Evolutionary conservation across 2,888 invertebrate species (phyloP).

Genomic region (Acleris literana): DNA sequence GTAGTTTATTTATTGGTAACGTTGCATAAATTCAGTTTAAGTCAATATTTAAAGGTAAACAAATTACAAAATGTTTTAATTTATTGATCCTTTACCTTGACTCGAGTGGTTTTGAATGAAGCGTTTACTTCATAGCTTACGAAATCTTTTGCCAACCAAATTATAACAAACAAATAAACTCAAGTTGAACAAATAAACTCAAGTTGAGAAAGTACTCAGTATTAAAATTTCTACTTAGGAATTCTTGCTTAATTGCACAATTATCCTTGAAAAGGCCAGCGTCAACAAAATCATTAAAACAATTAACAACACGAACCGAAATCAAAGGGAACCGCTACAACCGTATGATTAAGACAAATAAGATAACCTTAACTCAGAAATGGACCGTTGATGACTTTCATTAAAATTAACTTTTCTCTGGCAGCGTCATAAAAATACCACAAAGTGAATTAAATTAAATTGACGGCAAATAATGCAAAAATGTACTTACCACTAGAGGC

Average conservation of each 20-base stretch:
- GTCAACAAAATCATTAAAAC: slow-evolving; percentile 11
- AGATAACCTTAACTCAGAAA: slow-evolving; percentile 3
- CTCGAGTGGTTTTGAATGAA: not conserved
- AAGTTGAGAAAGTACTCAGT: too few species aligned
- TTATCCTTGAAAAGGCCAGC: not conserved
- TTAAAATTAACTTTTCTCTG: too few species aligned
- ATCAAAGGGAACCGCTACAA: slow-evolving; percentile 29
- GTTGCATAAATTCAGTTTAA: not conserved
- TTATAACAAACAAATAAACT: too few species aligned
- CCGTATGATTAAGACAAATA: slow-evolving; percentile 22
- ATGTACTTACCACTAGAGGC: slow-evolving; percentile 49
- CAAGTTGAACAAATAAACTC: too few species aligned
- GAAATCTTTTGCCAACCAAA: too few species aligned
- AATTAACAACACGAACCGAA: slow-evolving; percentile 25
- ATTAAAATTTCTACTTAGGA: too few species aligned
- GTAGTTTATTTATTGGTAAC: slow-evolving; percentile 1
- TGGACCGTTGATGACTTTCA: too few species aligned
- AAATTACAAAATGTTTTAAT: not conserved
- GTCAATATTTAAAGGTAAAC: not conserved
- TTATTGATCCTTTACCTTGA: not conserved
- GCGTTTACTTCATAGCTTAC: too few species aligned
- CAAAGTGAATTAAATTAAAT: not conserved
- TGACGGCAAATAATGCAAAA: slow-evolving; percentile 20
- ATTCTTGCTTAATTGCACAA: too few species aligned
- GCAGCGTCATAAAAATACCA: too few species aligned